Evolutionary conservation across 1,140 invertebrate species (phyloP).

Genomic region (Eurosta solidaginis): DNA sequence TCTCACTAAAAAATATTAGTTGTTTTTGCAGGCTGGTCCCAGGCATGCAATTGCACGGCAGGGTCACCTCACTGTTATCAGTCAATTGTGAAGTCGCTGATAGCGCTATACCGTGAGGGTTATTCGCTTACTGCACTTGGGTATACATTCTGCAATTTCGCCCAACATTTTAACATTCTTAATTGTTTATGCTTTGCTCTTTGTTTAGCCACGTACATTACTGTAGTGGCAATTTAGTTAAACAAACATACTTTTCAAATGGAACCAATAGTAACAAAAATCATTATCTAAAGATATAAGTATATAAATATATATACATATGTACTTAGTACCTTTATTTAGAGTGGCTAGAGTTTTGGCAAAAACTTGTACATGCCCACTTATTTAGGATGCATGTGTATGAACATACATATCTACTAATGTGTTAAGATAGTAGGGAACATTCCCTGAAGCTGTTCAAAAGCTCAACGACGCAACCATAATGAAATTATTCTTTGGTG

Average conservation of each 20-base stretch:
- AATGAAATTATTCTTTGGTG: constrained; percentile 7
- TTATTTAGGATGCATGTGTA: neutral
- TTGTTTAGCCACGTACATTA: neutral
- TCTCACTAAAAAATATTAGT: too few relatives aligned
- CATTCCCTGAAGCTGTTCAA: constrained; percentile 5
- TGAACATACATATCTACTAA: too few relatives aligned
- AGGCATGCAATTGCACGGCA: too few relatives aligned
- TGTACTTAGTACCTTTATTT: too few relatives aligned
- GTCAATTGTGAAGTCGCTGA: too few relatives aligned
- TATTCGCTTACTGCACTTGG: too few relatives aligned
- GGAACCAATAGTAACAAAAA: neutral
- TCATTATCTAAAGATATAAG: neutral
- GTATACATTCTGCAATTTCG: neutral
- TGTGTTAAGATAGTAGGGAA: too few relatives aligned
- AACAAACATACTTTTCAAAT: neutral
- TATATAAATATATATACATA: too few relatives aligned
- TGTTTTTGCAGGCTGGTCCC: too few relatives aligned
- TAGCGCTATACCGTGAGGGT: too few relatives aligned
- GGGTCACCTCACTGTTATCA: too few relatives aligned
- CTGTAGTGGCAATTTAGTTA: constrained; percentile 9
- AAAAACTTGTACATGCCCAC: neutral
- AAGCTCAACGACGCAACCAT: constrained; percentile 22
- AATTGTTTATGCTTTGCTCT: neutral
- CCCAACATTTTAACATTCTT: neutral
- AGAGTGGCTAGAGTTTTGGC: neutral